Conservation (phyloP, 2,888 invertebrate genomes). For the Tupiocoris notatus region DNA sequence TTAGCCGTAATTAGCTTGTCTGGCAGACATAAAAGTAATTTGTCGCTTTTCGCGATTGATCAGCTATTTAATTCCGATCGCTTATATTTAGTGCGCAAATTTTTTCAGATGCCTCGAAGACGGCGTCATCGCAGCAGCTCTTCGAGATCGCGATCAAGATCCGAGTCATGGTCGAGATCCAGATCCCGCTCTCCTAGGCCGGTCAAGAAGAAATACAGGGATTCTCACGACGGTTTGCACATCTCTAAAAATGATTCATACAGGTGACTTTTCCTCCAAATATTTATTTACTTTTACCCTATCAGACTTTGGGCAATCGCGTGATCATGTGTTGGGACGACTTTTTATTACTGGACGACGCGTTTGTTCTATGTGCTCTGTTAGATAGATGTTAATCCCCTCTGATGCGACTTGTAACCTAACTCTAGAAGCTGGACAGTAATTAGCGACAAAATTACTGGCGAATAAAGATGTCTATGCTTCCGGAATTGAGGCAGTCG, state of each 20-base stretch:
- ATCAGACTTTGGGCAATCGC: not conserved
- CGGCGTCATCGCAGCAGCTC: slow-evolving; percentile 73
- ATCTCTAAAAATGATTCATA: slow-evolving; percentile 54
- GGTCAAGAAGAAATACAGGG: slow-evolving; percentile 55
- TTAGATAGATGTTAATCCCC: too few species aligned
- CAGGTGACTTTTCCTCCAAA: slow-evolving; percentile 58
- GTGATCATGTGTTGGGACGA: too few species aligned
- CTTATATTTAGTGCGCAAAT: not conserved
- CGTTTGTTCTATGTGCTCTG: too few species aligned
- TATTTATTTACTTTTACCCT: not conserved
- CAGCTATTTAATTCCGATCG: not conserved
- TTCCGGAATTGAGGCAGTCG: too few species aligned
- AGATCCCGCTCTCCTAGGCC: slow-evolving; percentile 54
- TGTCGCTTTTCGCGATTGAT: too few species aligned
- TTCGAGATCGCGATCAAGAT: slow-evolving; percentile 60
- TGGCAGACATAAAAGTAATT: too few species aligned
- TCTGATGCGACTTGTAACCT: too few species aligned
- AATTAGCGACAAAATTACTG: too few species aligned
- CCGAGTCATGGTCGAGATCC: slow-evolving; percentile 58
- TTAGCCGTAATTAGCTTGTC: too few species aligned
- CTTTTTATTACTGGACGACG: too few species aligned
- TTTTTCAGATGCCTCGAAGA: slow-evolving; percentile 74
- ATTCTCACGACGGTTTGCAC: slow-evolving; percentile 61
- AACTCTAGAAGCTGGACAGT: too few species aligned
- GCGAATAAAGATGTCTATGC: too few species aligned